Conservation (phyloP, 2,113 vertebrate genomes). For the Pogonocichla stellata region DNA sequence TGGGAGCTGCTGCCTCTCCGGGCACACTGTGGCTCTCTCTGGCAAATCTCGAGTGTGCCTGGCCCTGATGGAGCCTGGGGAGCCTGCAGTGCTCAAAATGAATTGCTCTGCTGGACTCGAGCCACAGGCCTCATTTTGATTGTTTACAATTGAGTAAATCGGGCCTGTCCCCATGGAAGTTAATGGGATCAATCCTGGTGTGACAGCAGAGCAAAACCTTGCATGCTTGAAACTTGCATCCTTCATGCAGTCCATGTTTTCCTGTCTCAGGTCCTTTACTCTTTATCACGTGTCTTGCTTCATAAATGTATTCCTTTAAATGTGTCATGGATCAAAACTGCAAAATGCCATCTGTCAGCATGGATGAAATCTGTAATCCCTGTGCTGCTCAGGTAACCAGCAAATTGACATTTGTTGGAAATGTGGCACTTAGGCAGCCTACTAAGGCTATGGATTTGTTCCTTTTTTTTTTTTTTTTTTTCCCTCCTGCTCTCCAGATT, state of each 20-base stretch:
- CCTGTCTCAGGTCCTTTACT: neutral
- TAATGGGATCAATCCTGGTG: neutral
- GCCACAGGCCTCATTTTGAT: neutral
- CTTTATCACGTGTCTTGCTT: neutral
- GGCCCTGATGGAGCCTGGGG: neutral
- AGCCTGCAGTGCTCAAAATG: neutral
- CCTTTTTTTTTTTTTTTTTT: fast-evolving
- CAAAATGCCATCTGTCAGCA: neutral
- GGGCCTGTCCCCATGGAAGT: neutral
- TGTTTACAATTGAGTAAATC: neutral
- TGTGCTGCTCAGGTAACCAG: conserved; percentile 7
- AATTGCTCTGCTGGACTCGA: neutral
- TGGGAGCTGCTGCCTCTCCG: fast-evolving
- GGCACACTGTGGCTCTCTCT: fast-evolving
- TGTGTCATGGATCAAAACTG: neutral
- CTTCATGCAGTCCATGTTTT: neutral
- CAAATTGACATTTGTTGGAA: neutral
- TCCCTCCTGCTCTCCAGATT: neutral
- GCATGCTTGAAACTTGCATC: neutral
- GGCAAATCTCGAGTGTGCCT: neutral
- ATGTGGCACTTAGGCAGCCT: neutral
- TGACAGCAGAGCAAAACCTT: conserved; percentile 15
- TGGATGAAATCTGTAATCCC: conserved; percentile 4
- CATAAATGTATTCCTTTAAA: neutral
- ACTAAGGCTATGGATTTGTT: neutral